A percentile compares a stretch with the other conserved stretches of the same genome.
These are phyloP conservation scores for Acanthaster planci DNA, from an alignment of 35 echinoderm and acorn worm genomes.

Conservation along the genomic window DNA sequence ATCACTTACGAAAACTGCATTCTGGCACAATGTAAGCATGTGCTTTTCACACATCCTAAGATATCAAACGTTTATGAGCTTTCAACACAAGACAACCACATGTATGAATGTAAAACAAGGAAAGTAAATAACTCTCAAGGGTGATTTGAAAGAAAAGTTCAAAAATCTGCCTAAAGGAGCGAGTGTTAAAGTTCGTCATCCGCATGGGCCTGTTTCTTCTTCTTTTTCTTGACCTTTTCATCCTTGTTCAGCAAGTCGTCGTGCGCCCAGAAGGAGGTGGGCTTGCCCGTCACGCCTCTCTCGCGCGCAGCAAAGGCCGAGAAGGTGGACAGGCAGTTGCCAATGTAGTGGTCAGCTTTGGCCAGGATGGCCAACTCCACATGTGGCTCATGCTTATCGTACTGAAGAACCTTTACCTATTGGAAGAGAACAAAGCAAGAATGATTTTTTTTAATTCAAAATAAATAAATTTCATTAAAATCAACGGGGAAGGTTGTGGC, in stretches of 20 bases:
- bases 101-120: too few relatives aligned
- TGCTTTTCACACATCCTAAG: too few relatives aligned
- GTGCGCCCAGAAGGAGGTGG: constrained; percentile 91
- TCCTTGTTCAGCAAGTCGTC: neutral
- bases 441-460: too few relatives aligned
- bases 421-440: neutral
- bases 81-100: too few relatives aligned
- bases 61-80: too few relatives aligned
- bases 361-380: constrained; percentile 92
- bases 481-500: too few relatives aligned
- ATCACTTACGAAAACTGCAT: too few relatives aligned
- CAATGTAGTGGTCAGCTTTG: constrained; percentile 92
- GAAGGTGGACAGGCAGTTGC: constrained; percentile 94
- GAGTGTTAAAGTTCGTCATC: neutral
- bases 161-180: too few relatives aligned
- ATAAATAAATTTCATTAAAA: too few relatives aligned
- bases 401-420: constrained; percentile 84
- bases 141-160: too few relatives aligned
- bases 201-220: neutral
- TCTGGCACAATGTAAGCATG: too few relatives aligned
- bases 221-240: neutral
- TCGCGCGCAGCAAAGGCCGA: constrained; percentile 88
- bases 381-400: constrained; percentile 70
- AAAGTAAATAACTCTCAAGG: too few relatives aligned
- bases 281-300: constrained; percentile 66